These are phyloP conservation scores for Blennius ocellaris DNA, from an alignment of 2,113 vertebrate species.

Conservation along the genomic window DNA sequence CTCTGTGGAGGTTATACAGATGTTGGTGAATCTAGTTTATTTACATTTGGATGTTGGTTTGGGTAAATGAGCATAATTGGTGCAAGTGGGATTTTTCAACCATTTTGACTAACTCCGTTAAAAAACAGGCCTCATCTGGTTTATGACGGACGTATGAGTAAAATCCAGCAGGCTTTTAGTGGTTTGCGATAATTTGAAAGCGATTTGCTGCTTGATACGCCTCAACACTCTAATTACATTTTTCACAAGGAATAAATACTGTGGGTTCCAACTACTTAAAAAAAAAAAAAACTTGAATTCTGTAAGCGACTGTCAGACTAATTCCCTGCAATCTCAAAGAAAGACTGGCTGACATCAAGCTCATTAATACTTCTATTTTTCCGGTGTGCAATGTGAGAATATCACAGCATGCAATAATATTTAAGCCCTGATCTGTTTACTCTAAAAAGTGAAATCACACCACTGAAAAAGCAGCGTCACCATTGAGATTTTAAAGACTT, in stretches of 20 bases:
- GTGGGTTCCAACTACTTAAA: not conserved
- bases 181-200: not conserved
- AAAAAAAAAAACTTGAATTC: not conserved
- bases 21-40: slow-evolving; percentile 5
- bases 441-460: slow-evolving; percentile 17
- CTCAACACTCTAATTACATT: not conserved
- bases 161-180: not conserved
- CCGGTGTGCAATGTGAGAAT: not conserved
- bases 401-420: slow-evolving; percentile 6
- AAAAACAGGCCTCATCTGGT: too few relatives aligned
- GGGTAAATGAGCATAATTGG: not conserved
- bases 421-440: slow-evolving; percentile 27
- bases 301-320: not conserved
- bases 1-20: too few relatives aligned
- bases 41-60: not conserved
- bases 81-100: slow-evolving; percentile 2
- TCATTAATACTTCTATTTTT: slow-evolving; percentile 25
- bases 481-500: slow-evolving; percentile 12
- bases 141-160: not conserved
- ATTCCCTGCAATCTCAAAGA: slow-evolving; percentile 2
- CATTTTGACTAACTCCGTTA: not conserved
- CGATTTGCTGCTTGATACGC: not conserved
- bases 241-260: slow-evolving; percentile 8
- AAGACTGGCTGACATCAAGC: slow-evolving; percentile 28
- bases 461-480: slow-evolving; percentile 16